These are phyloP conservation scores for Galeopsomyia nigrocyanea DNA, from an alignment of 2,888 invertebrate species.

Conservation along the genomic window DNA sequence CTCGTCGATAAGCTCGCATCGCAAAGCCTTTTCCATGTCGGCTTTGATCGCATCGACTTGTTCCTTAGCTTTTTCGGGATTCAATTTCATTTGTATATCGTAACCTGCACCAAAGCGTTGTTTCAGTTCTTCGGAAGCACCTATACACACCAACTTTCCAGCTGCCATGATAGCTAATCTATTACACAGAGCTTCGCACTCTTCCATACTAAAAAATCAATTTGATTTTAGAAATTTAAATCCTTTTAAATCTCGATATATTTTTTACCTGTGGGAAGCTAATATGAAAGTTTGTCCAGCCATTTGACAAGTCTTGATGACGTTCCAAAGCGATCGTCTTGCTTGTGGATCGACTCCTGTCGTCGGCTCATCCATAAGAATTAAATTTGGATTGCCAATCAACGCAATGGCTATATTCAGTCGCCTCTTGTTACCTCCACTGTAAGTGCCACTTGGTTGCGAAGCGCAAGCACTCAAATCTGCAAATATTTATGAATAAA, in stretches of 20 bases:
- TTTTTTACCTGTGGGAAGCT: constrained; percentile 79
- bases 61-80: constrained; percentile 50
- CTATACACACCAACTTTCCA: constrained; percentile 81
- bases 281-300: constrained; percentile 75
- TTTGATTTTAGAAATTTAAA: too few relatives aligned
- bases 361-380: constrained; percentile 83
- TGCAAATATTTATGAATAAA: constrained; percentile 28
- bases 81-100: constrained; percentile 72
- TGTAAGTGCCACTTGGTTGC: constrained; percentile 70
- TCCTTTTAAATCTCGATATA: too few relatives aligned
- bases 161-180: constrained; percentile 83
- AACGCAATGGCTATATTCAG: constrained; percentile 83
- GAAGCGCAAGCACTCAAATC: constrained; percentile 63
- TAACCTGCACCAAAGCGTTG: constrained; percentile 79
- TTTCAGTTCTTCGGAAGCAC: constrained; percentile 80
- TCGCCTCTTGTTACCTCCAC: constrained; percentile 86
- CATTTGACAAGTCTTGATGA: constrained; percentile 71
- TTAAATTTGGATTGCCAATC: constrained; percentile 77
- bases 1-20: constrained; percentile 77
- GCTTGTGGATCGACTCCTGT: constrained; percentile 81
- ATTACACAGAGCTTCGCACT: constrained; percentile 85
- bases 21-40: constrained; percentile 69
- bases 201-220: constrained; percentile 86
- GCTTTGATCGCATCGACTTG: constrained; percentile 69
- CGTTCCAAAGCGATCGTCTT: constrained; percentile 76